Base-by-base conservation (phyloP, 2,888 invertebrate species). In the Micoletzkya japonica region DNA sequence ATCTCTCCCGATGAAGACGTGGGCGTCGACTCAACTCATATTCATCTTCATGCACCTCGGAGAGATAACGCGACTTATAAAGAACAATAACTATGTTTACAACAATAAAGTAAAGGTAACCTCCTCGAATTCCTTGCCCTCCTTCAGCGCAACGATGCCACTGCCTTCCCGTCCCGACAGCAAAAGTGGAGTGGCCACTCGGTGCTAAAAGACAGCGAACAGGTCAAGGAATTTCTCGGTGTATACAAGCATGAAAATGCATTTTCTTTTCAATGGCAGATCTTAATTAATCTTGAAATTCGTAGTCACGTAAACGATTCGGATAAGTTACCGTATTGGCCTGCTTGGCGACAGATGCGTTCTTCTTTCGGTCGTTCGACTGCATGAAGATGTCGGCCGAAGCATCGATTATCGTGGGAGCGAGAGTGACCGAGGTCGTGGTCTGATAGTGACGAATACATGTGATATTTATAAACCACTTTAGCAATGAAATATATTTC, bases 311-410 rank as follows among this genome's bases (percentile, higher is more conserved):
- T 20, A 44, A 44, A 44, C 44, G 44, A 44, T 44, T 44, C 20
- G 44, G 44, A 24, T 17, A 54, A 60, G 36, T 36, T 4, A 66
- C 64, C 24, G 54, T 66, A 66, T 66, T 66, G 14, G 64, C 64
- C n/a, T 66, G 37, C 28, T 37, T 52, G 7, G 64, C 64, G 0
- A 32, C 36, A 30, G 28, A 37, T 17, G 37, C 30, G 32, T 36
- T 37, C 37, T 54, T 54, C 37, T 66, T n/a, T 54, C 20, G 14
- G 7, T 54, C 54, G n/a, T 37, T 28, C 4, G 37, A 34, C 2
- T 37, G 26, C 2, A 37, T 37, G 64, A 66, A 61, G n/a, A 61
- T 37, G 1, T 28, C 6, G 0, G 34, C n/a, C 7, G 54, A 30
- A 20, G 37, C 6, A n/a, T n/a, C n/a, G n/a, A n/a, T n/a, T n/a